Evolutionary conservation across 1,140 invertebrate genomes (phyloP), one percentile per base, ranked within the genome.

Genomic region (Brachionus calyciflorus): DNA sequence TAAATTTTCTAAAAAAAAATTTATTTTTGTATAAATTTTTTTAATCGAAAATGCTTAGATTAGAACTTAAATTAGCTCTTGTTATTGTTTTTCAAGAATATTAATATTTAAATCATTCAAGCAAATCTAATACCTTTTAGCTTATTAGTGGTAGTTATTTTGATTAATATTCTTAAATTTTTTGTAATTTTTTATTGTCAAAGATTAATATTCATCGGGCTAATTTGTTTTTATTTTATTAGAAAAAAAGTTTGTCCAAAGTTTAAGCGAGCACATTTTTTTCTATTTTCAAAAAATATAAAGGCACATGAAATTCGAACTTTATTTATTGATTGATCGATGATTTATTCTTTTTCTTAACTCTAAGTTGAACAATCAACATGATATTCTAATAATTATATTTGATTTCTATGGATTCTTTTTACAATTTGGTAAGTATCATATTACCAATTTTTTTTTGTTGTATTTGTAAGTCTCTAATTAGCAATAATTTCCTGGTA

Each of bases 331-430:
- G 30, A 60, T 60, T 37, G 33, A 60, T 37, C 37, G 55, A 55
- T 55, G 53, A 55, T 55, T 28, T 55, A 55, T 55, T 55, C 33
- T 0, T 12, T 37, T 60, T 60, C 55, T 28, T 19, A 10, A 40
- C 33, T 55, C n/a, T 55, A n/a, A 55, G 53, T 55, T 55, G 53
- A 55, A 55, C 53, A 55, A 60, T 60, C 55, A 17, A 40, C 55
- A 60, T 60, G 33, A 60, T 60, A 60, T 60, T 60, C 55, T 60
- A 60, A n/a, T n/a, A n/a, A 60, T 60, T 60, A 60, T 60, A 60
- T 37, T 37, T 37, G 55, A 60, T 60, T 60, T 60, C 26, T 33
- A 60, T 9, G 30, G 55, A 60, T 60, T 60, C n/a, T n/a, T 60
- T 33, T 60, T 60, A 60, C 55, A 60, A 37, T 37, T 37, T 37